Evolutionary conservation across 2,888 invertebrate species (phyloP), one percentile per base, ranked within the genome.

Genomic region (Chrysolina americana): DNA sequence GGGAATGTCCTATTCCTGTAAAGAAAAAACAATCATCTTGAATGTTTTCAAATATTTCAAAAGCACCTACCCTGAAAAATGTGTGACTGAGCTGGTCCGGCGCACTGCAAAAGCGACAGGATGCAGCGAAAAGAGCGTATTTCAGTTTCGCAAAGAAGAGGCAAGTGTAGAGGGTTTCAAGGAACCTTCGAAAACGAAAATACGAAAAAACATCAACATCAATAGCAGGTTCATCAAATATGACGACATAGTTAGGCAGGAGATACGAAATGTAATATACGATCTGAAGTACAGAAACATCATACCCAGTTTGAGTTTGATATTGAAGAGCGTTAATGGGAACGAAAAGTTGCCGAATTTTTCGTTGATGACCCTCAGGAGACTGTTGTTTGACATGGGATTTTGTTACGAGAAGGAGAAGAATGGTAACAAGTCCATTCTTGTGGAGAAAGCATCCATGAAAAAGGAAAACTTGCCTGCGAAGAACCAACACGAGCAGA

Each of bases 11-110:
- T 88, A 88, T 77, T 84, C 87, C 2, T 83, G 85, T 72, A 87
- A 87, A 80, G 88, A 87, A 77, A 88, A 88, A 79, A 87, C 86
- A 44, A 88, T 88, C 44, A 88, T 88, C 70, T 80, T 88, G 50
- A 88, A 88, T 75, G 88, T 88, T 5, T 88, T 88, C 71, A 87
- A 87, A 81, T 88, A 87, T 79, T 87, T 88, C 76, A 84, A 85
- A 15, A 78, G 77, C 19, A 81, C 86, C 73, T 82, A 83, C 77
- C 84, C 87, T 1, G 86, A 87, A 48, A 83, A 84, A 71, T 86
- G 86, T 70, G 85, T 87, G 21, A 87, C 88, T 13, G 87, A 87
- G 74, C 81, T 87, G 41, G 87, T 87, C 5, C 80, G 86, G 53
- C 79, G 85, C 41, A 87, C 88, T 48, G 82, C 88, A 2, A 86